Conservation (phyloP, 2,888 invertebrate genomes). For the Drosophila eohydei region DNA sequence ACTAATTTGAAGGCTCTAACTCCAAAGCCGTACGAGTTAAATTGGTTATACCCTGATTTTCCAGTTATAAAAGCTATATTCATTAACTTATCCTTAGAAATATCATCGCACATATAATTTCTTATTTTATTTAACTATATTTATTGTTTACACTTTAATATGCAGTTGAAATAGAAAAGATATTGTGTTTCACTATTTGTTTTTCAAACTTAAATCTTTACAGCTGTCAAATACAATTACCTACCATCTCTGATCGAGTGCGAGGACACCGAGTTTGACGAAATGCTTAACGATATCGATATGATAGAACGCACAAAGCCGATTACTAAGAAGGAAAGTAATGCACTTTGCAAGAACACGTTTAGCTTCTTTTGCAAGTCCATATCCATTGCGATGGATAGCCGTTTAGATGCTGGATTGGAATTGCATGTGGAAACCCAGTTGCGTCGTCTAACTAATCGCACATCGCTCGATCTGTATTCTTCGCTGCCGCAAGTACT, state of each 20-base stretch:
- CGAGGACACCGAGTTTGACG: slow-evolving; percentile 93
- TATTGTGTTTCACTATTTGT: too few species aligned
- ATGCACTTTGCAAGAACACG: slow-evolving; percentile 82
- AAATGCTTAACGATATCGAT: slow-evolving; percentile 90
- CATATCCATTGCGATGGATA: slow-evolving; percentile 90
- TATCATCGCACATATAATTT: too few species aligned
- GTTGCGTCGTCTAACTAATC: slow-evolving; percentile 89
- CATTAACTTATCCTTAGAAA: too few species aligned
- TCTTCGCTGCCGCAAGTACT: slow-evolving; percentile 84
- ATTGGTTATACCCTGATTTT: too few species aligned
- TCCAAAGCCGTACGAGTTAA: too few species aligned
- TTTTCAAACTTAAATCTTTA: slow-evolving; percentile 10
- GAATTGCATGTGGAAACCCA: slow-evolving; percentile 92
- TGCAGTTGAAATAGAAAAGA: too few species aligned
- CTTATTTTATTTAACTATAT: too few species aligned
- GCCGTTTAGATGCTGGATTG: slow-evolving; percentile 92
- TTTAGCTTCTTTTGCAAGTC: slow-evolving; percentile 85
- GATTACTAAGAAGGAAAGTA: slow-evolving; percentile 86
- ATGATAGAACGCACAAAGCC: slow-evolving; percentile 87
- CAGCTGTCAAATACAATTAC: slow-evolving; percentile 84
- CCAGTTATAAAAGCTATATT: too few species aligned
- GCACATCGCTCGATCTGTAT: slow-evolving; percentile 86
- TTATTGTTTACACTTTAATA: not conserved
- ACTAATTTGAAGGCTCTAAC: too few species aligned
- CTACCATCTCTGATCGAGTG: slow-evolving; percentile 91